Evolutionary conservation across 2,888 invertebrate genomes (phyloP).

Genomic region (Lottia scabra): DNA sequence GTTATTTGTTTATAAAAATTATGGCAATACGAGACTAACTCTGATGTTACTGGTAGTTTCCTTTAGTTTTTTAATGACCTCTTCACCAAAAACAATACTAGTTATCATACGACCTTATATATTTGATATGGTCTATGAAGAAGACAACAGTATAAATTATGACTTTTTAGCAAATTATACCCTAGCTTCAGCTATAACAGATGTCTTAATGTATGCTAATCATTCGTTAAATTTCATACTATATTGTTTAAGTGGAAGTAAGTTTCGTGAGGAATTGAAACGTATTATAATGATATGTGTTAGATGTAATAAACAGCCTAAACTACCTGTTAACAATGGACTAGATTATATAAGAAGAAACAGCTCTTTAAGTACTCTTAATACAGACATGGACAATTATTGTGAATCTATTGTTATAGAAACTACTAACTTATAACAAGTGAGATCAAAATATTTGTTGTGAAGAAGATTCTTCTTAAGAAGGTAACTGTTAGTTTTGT

Average conservation of each 20-base stretch:
- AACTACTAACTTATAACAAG: neutral
- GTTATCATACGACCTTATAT: constrained; percentile 43
- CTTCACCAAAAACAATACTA: constrained; percentile 52
- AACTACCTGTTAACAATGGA: no score
- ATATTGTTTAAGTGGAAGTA: constrained; percentile 55
- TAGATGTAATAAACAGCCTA: no score
- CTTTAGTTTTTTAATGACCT: constrained; percentile 48
- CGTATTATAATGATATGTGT: constrained; percentile 20
- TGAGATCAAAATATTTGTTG: no score
- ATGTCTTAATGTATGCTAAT: constrained; percentile 52
- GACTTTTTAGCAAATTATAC: constrained; percentile 39
- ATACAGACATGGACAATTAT: constrained; percentile 1
- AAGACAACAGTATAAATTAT: constrained; percentile 27
- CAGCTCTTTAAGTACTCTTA: neutral
- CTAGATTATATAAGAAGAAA: no score
- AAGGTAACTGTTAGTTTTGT: no score
- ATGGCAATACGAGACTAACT: constrained; percentile 40
- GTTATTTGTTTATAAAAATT: neutral
- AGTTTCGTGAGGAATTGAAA: constrained; percentile 51
- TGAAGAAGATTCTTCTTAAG: no score
- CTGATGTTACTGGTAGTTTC: constrained; percentile 51
- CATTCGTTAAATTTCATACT: constrained; percentile 61
- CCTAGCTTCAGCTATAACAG: constrained; percentile 41
- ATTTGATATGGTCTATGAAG: constrained; percentile 35
- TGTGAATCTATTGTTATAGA: neutral